Evolutionary conservation across 2,888 invertebrate species (phyloP).

Genomic region (Parnassius mnemosyne): DNA sequence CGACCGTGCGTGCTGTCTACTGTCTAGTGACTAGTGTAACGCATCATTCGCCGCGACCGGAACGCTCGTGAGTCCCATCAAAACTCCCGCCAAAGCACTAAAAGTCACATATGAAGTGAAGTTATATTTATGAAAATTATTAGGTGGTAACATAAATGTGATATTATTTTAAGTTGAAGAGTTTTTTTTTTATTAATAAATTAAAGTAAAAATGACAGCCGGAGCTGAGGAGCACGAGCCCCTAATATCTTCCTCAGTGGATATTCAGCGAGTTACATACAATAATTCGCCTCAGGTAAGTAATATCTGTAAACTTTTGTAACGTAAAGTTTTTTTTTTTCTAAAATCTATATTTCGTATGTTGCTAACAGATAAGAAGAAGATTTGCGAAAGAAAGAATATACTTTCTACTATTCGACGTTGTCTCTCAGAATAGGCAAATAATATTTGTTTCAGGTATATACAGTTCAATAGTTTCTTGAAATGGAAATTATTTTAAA

Average conservation of each 20-base stretch:
- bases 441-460: too few species aligned
- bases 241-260: conserved; percentile 68
- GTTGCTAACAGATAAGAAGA: too few species aligned
- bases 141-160: conserved; percentile 45
- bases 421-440: too few species aligned
- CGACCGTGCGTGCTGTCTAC: conserved; percentile 18
- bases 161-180: conserved; percentile 32
- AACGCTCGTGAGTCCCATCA: conserved; percentile 33
- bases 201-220: conserved; percentile 58
- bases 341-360: too few species aligned
- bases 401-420: too few species aligned
- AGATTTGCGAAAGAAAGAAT: too few species aligned
- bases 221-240: conserved; percentile 76
- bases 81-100: conserved; percentile 43
- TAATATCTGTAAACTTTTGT: conserved; percentile 18
- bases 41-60: conserved; percentile 35
- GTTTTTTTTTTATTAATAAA: conserved; percentile 12
- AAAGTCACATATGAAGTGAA: conserved; percentile 27
- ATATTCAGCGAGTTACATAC: conserved; percentile 66
- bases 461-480: too few species aligned
- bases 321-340: too few species aligned
- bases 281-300: conserved; percentile 64
- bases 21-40: conserved; percentile 31
- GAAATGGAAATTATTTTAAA: too few species aligned
- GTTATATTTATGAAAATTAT: conserved; percentile 31